Conservation (phyloP, 2,888 invertebrate genomes). For the Sphaerophoria rueppellii region DNA sequence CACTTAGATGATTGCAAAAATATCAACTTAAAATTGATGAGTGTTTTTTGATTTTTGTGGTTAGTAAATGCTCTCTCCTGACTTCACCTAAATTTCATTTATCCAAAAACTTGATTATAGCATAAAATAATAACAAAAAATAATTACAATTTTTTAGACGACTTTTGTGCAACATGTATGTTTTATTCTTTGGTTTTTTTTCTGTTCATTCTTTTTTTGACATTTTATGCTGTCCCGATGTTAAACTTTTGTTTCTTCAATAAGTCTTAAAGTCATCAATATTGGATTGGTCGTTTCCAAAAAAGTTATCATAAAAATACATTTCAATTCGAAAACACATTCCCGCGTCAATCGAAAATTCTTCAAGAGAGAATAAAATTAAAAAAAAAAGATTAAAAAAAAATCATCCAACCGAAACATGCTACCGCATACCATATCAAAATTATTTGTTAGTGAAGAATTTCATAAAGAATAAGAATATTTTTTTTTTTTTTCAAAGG, state of each 20-base stretch:
- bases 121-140: constrained; percentile 28
- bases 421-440: constrained; percentile 21
- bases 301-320: constrained; percentile 46
- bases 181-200: constrained; percentile 59
- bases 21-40: neutral
- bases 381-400: constrained; percentile 3
- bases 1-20: neutral
- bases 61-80: neutral
- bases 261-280: neutral
- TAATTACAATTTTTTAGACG: constrained; percentile 56
- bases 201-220: constrained; percentile 60
- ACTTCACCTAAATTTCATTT: neutral
- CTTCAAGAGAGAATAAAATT: constrained; percentile 4
- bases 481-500: neutral
- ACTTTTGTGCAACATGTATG: constrained; percentile 60
- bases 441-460: constrained; percentile 23
- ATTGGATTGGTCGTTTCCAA: neutral
- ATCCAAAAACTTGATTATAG: neutral
- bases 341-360: neutral
- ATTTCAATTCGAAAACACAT: constrained; percentile 76
- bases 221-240: neutral
- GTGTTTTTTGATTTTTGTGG: neutral
- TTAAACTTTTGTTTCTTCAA: too few species aligned
- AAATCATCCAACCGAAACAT: constrained; percentile 21
- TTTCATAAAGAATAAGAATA: constrained; percentile 2